Conservation (phyloP, 2,797 vertebrate genomes). For the Gymnopithys bicolor region DNA sequence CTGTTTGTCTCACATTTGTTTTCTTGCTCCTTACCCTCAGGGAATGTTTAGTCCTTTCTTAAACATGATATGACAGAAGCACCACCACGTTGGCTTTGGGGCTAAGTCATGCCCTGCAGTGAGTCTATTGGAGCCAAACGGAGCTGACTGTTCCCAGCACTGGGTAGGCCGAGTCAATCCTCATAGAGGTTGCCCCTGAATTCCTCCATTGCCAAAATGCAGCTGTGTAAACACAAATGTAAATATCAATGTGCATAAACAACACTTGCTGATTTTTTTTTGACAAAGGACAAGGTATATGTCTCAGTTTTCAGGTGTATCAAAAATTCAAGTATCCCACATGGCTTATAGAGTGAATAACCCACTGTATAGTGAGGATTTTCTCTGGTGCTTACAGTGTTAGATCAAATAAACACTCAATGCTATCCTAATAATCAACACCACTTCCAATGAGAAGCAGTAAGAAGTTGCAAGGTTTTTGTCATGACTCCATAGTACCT, state of each 20-base stretch:
- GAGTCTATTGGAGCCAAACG: rapidly evolving
- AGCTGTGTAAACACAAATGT: background rate
- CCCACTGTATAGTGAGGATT: rapidly evolving
- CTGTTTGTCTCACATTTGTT: background rate
- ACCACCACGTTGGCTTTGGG: background rate
- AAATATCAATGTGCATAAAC: background rate
- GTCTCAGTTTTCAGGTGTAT: background rate
- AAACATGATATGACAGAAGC: background rate
- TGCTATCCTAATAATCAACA: background rate
- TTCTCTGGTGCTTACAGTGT: background rate
- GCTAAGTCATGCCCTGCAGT: rapidly evolving
- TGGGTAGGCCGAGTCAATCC: rapidly evolving
- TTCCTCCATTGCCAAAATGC: background rate
- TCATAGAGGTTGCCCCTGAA: background rate
- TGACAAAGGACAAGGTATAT: background rate
- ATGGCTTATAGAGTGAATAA: background rate
- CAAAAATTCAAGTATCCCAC: background rate
- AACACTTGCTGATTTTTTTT: background rate
- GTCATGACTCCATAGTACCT: background rate
- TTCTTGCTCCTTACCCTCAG: background rate
- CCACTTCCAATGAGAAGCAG: background rate
- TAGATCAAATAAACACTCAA: background rate
- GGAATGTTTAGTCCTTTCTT: background rate
- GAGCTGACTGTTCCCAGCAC: rapidly evolving
- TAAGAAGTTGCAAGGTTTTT: background rate